phyloP scores from a whole-genome alignment of 2,888 invertebrate species.

The Drosophila infuscata region DNA sequence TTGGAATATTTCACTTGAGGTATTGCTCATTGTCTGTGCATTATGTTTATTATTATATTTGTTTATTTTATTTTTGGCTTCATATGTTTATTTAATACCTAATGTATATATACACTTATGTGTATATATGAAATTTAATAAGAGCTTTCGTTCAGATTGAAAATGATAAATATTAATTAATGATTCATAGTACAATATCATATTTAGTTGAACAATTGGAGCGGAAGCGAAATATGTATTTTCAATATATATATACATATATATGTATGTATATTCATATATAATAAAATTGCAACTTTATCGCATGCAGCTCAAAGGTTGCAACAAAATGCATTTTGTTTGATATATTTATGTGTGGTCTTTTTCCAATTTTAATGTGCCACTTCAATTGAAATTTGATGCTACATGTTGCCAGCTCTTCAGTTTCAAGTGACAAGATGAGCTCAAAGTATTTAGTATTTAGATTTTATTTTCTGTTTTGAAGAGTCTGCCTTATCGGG shows the following conservation, averaged over 20 bases:
- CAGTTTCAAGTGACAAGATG: constrained; percentile 39
- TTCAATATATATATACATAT: not conserved
- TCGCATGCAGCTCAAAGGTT: constrained; percentile 14
- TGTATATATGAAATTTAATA: not conserved
- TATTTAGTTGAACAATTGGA: not conserved
- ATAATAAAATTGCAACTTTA: constrained; percentile 41
- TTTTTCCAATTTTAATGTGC: constrained; percentile 23
- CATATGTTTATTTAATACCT: not conserved
- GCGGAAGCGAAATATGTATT: not conserved
- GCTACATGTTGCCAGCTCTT: constrained; percentile 42
- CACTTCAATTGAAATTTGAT: constrained; percentile 68
- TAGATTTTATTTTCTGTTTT: constrained; percentile 15
- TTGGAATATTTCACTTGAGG: too few species aligned
- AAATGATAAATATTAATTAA: not conserved
- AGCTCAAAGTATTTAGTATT: constrained; percentile 17
- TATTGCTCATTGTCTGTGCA: too few species aligned
- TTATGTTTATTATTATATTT: not conserved
- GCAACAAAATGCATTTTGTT: constrained; percentile 6
- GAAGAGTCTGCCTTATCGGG: constrained; percentile 47
- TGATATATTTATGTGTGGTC: constrained; percentile 27
- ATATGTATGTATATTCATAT: not conserved
- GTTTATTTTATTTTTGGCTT: not conserved
- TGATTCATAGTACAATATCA: too few species aligned
- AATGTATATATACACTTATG: not conserved
- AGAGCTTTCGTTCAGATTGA: not conserved